Conservation (phyloP, 30 jellyfish, hydroid and myxozoan genomes). For the Aurelia coerulea region DNA sequence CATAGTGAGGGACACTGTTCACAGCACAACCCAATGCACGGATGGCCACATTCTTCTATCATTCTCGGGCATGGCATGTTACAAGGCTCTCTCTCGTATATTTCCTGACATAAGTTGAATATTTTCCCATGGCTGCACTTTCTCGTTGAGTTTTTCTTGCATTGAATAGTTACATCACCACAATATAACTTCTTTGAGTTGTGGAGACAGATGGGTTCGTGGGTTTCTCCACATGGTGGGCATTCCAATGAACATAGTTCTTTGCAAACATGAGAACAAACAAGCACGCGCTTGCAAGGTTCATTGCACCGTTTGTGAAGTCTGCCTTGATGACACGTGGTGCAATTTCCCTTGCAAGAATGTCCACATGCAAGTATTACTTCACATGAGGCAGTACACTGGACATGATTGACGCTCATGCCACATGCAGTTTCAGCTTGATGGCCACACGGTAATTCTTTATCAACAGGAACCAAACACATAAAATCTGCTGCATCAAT, state of each 20-base stretch:
- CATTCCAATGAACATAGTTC: slow-evolving; percentile 46
- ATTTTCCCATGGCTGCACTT: slow-evolving; percentile 52
- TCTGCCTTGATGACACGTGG: slow-evolving; percentile 58
- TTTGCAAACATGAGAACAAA: slow-evolving; percentile 61
- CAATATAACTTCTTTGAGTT: slow-evolving; percentile 19
- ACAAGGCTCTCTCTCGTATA: slow-evolving; percentile 67
- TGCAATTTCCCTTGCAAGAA: slow-evolving; percentile 67
- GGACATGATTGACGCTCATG: neutral
- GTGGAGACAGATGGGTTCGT: slow-evolving; percentile 14
- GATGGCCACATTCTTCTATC: slow-evolving; percentile 21
- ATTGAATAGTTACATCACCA: slow-evolving; percentile 47
- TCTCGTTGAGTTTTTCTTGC: slow-evolving; percentile 44
- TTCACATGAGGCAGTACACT: slow-evolving; percentile 33
- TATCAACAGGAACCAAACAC: slow-evolving; percentile 6
- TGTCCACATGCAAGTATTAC: slow-evolving; percentile 77
- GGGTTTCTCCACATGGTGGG: slow-evolving; percentile 66
- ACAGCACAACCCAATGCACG: slow-evolving; percentile 71
- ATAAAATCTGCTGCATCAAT: slow-evolving; percentile 17
- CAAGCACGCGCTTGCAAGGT: slow-evolving; percentile 32
- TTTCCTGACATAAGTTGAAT: slow-evolving; percentile 54
- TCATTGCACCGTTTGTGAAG: slow-evolving; percentile 53
- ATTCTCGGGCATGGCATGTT: slow-evolving; percentile 41
- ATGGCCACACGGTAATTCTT: slow-evolving; percentile 34
- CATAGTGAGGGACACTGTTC: slow-evolving; percentile 74
- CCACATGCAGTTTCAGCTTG: neutral